phyloP scores from a whole-genome alignment of 2,113 vertebrate species.

The human region DNA sequence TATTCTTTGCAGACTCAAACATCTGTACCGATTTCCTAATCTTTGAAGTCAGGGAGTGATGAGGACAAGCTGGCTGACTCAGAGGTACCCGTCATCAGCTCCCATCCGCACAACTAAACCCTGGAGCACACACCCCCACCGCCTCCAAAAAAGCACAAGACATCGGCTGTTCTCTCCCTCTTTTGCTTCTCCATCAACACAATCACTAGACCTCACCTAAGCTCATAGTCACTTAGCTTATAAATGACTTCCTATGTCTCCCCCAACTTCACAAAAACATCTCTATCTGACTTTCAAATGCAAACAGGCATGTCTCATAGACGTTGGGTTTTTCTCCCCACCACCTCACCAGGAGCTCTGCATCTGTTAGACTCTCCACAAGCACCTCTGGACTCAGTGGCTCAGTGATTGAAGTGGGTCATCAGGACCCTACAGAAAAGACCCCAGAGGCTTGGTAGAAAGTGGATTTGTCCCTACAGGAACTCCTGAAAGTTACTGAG shows the following conservation, averaged over 20 bases:
- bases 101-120: neutral
- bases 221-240: neutral
- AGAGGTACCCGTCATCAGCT: neutral
- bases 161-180: neutral
- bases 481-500: neutral
- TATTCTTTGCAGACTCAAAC: neutral
- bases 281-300: neutral
- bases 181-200: neutral
- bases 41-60: neutral
- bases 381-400: neutral
- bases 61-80: neutral
- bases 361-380: no score
- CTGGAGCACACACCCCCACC: no score
- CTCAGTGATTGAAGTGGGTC: no score
- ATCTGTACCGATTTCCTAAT: neutral
- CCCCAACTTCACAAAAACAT: neutral
- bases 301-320: fast-evolving
- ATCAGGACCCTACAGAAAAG: neutral
- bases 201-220: neutral
- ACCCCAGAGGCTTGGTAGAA: neutral
- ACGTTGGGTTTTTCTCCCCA: neutral
- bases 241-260: neutral
- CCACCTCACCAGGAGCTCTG: fast-evolving
- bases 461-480: neutral
- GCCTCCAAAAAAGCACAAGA: neutral